Evolutionary conservation across 2,797 vertebrate genomes (phyloP), one percentile per base, ranked within the genome.

Genomic region (Halcyon badia): DNA sequence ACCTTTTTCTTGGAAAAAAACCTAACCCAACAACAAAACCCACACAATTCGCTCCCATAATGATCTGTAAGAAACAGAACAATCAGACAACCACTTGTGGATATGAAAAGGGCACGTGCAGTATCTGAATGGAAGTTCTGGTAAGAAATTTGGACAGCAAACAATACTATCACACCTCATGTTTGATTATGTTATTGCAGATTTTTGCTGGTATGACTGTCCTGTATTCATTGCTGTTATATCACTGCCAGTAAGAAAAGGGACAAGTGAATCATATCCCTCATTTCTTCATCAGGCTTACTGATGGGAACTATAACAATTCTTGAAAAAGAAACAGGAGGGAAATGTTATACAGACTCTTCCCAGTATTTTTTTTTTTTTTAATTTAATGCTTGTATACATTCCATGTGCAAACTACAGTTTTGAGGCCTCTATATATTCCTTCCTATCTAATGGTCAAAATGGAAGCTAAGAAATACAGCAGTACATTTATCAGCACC

Each of bases 251-350:
- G 39, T 25, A 94, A 19, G 24, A 81, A 62, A 85, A 6, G 66
- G 48, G 49, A 82, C 11, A 79, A 91, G 24, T 90, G 91, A 94
- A 93, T 95, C 85, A 91, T 73, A 94, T 81, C 72, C 49, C 69
- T 78, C 26, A 61, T 81, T 93, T 91, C 61, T 90, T 90, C 49
- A 81, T 37, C 69, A 86, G 49, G 42, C 51, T 86, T 83, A 83
- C 72, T 83, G 65, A 33, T 48, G 31, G 73, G 31, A 89, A 88
- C 57, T 77, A 2, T 9, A 86, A 75, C 31, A 91, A 68, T 35
- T 90, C 13, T 78, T 88, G 57, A 88, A 88, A 87, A 95, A 78
- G 13, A 70, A 91, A 35, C 11, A 70, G 24, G 76, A 73, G 9
- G 28, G 33, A 91, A 93, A 57, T 61, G 49, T 46, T 89, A 75